Base-by-base conservation (phyloP, 2,113 vertebrate species). In the Apistogramma diplotaenia region DNA sequence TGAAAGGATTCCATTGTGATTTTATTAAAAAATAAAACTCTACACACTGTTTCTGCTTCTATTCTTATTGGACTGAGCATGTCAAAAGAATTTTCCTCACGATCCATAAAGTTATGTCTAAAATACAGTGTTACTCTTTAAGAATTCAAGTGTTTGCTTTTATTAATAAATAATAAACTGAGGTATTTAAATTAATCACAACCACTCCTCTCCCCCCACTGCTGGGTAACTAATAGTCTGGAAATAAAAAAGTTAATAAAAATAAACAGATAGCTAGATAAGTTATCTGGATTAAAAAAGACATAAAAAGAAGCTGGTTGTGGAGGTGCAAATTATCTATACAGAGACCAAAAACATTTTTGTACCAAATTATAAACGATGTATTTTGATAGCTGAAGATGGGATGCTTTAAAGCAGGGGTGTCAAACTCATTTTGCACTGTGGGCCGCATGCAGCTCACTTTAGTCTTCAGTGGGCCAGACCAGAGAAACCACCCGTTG, bases 1-100 rank as follows among this genome's bases (percentile, higher is more conserved):
- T 35, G 25, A 82, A 85, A 60, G 19, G 19, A 82, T 61, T 79
- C 76, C 71, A 58, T 16, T 21, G 53, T 56, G 58, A 54, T 33
- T 8, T 33, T 7, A 33, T 33, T 31, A 31, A 31, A 31, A 31
- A 4, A 31, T 31, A 33, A 33, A 33, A 33, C 35, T 40, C 60
- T 23, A 35, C 12, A 62, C 33, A 40, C 4, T 40, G 33, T 62
- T 62, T 62, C 60, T 40, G 60, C 23, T 40, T 62, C 15, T 62
- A n/a, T 16, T 40, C 23, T 40, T 40, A 40, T 11, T 62, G 40
- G 35, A 62, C n/a, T 9, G 15, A 46, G 5, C 43, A 46, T 46
- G 60, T 62, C n/a, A 16, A 33, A 33, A 33, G 35, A 40, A 35
- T 62, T 40, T 6, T n/a, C 5, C 16, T 23, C 35, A 62, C n/a